phyloP scores from a whole-genome alignment of 64 coral and sea anemone genomes.

The Stichodactyla helianthus region DNA sequence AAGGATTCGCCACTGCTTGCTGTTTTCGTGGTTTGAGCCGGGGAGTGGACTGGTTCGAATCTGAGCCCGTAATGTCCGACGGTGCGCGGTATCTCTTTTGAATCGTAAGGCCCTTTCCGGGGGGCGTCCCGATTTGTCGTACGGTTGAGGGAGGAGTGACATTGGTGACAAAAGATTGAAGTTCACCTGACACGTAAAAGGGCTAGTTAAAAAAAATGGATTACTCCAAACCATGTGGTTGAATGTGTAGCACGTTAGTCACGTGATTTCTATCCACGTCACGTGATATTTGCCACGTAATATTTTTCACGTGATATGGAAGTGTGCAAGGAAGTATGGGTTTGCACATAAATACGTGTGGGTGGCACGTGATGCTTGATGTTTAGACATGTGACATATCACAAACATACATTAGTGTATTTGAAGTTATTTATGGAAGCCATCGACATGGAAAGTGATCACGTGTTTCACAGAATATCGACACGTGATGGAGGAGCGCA shows the following conservation, averaged over 20 bases:
- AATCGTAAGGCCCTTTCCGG: constrained; percentile 78
- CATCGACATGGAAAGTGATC: background rate
- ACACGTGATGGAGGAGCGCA: background rate
- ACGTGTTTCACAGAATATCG: background rate
- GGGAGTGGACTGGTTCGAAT: constrained; percentile 79
- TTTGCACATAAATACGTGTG: too few species aligned
- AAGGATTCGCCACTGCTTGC: constrained; percentile 30
- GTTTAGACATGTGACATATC: too few species aligned
- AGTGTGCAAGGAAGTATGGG: too few species aligned
- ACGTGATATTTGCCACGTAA: background rate
- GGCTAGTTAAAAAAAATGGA: background rate
- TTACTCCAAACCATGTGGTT: background rate
- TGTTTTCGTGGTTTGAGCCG: constrained; percentile 71
- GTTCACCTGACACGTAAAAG: constrained; percentile 36
- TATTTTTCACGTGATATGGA: too few species aligned
- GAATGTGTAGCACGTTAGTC: background rate
- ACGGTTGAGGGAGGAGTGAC: constrained; percentile 70
- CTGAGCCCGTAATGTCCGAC: constrained; percentile 62
- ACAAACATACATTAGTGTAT: too few species aligned
- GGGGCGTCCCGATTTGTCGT: constrained; percentile 57
- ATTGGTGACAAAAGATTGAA: constrained; percentile 65
- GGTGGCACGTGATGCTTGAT: too few species aligned
- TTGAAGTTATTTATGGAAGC: too few species aligned
- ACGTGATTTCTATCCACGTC: background rate
- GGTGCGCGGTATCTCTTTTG: constrained; percentile 80